phyloP scores from a whole-genome alignment of 2,797 vertebrate species.

The Amblyraja radiata region DNA sequence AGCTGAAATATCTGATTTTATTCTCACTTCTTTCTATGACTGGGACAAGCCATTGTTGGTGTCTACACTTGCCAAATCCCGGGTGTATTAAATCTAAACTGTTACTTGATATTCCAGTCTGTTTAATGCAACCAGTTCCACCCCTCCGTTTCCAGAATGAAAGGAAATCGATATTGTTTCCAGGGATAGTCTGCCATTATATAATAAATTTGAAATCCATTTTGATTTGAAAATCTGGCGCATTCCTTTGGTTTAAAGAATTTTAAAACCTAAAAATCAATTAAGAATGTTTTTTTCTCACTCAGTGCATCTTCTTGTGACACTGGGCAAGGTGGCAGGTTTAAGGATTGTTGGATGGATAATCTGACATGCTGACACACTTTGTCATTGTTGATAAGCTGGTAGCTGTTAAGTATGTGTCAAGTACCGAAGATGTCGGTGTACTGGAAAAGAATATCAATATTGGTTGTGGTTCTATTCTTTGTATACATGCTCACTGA shows the following conservation, averaged over 20 bases:
- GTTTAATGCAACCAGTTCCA: not conserved
- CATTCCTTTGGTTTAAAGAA: conserved; percentile 58
- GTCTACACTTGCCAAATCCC: conserved; percentile 17
- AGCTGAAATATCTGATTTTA: not conserved
- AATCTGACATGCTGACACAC: not conserved
- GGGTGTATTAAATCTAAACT: conserved; percentile 38
- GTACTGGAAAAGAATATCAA: not conserved
- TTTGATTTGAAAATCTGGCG: conserved; percentile 70
- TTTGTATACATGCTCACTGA: not conserved
- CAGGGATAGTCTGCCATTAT: conserved; percentile 78
- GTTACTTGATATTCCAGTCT: conserved; percentile 38
- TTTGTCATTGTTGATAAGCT: conserved; percentile 14
- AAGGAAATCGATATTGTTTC: conserved; percentile 79
- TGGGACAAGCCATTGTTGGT: not conserved
- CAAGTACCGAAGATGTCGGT: conserved; percentile 6
- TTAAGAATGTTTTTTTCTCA: conserved; percentile 64
- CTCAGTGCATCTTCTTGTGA: conserved; percentile 75
- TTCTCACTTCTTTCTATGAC: not conserved
- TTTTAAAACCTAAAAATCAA: conserved; percentile 56
- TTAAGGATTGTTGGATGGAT: conserved; percentile 46
- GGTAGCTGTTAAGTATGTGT: conserved; percentile 31
- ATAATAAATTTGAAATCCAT: conserved; percentile 84
- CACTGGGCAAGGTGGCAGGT: conserved; percentile 69
- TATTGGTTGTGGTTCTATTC: not conserved
- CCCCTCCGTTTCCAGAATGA: conserved; percentile 62